Evolutionary conservation across 1,140 invertebrate genomes (phyloP).

Genomic region (Ylistrum balloti): DNA sequence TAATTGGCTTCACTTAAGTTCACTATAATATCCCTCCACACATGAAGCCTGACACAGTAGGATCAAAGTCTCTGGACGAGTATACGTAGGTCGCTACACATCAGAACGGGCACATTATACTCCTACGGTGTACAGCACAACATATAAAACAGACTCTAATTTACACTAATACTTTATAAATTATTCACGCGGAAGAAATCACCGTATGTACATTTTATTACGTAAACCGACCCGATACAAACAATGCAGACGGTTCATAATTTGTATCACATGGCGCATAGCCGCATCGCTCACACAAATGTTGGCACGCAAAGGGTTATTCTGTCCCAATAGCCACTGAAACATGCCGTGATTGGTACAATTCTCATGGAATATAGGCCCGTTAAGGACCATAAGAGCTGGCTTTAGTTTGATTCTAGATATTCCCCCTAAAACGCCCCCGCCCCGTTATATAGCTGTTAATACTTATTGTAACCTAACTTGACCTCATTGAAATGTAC

Average conservation of each 20-base stretch:
- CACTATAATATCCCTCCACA: background rate
- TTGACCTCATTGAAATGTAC: constrained; percentile 21
- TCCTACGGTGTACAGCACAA: too few species aligned
- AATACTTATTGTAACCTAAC: background rate
- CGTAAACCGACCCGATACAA: background rate
- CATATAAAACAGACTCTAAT: background rate
- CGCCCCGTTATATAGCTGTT: background rate
- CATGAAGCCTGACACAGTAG: background rate
- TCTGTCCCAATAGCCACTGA: background rate
- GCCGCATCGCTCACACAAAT: background rate
- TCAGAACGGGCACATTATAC: background rate
- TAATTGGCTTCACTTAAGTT: background rate
- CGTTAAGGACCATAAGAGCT: background rate
- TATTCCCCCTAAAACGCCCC: background rate
- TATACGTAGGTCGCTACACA: background rate
- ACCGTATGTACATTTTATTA: background rate
- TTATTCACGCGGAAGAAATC: background rate
- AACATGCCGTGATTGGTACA: background rate
- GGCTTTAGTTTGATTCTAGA: background rate
- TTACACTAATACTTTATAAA: background rate
- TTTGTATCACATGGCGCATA: background rate
- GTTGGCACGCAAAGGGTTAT: background rate
- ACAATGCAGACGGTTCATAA: background rate
- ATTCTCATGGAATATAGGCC: background rate
- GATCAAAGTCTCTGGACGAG: background rate